Percentiles rank a stretch among this genome's conserved stretches.
phyloP scores from a whole-genome alignment of 2,113 vertebrate genomes.

The Ornithorhynchus anatinus region DNA sequence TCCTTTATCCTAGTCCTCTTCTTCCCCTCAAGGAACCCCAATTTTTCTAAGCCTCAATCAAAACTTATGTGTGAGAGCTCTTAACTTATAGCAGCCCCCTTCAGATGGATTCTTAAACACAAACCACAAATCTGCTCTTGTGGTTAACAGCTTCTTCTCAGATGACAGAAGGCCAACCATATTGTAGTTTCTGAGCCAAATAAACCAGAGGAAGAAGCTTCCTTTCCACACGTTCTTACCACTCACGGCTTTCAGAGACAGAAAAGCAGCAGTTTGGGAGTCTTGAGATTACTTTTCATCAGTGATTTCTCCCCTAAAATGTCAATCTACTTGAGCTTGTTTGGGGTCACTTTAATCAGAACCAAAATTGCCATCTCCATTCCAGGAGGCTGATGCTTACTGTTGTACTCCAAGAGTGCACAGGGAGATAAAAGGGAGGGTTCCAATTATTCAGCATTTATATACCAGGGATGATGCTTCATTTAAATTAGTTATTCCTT shows the following conservation, averaged over 20 bases:
- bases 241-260: conserved; percentile 12
- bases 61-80: no score
- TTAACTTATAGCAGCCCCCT: no score
- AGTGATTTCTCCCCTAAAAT: conserved; percentile 53
- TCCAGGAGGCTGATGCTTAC: conserved; percentile 40
- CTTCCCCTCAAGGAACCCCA: no score
- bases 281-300: conserved; percentile 42
- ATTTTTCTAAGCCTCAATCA: no score
- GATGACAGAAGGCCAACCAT: no score
- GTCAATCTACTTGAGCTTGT: conserved; percentile 37
- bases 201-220: not conserved
- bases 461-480: conserved; percentile 19
- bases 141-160: no score
- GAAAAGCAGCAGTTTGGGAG: conserved; percentile 35
- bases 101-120: no score
- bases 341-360: conserved; percentile 62
- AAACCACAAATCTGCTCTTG: no score
- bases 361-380: conserved; percentile 27
- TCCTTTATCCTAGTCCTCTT: no score
- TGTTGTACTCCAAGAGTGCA: conserved; percentile 26
- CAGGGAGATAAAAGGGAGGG: conserved; percentile 48
- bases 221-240: conserved; percentile 25
- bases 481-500: conserved; percentile 40
- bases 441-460: conserved; percentile 42
- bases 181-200: no score